Evolutionary conservation across 2,888 invertebrate species (phyloP), one percentile per base, ranked within the genome.

Genomic region (Helicoverpa assulta): DNA sequence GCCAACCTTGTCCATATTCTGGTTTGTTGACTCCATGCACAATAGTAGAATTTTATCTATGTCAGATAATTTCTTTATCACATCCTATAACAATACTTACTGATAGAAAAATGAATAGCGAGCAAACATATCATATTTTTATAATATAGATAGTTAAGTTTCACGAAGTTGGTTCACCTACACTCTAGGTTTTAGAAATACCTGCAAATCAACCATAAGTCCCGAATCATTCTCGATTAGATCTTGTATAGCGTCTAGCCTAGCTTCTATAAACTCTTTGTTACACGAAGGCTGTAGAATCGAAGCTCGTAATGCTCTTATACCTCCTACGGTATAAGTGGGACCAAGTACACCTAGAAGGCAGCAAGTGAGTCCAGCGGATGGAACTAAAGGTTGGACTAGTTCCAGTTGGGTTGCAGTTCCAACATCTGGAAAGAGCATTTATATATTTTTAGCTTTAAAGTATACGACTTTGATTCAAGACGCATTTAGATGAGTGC

Each of bases 281-380:
- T 97, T 96, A 85, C 96, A 97, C 0, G 97, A 97, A 0, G 99
- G 99, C 89, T 98, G 98, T 10, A 98, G 93, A 76, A 99, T 97
- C 60, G 97, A 97, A 0, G 98, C 97, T 65, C 99, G 94, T n/a
- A 99, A 93, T 43, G 97, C 96, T 73, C 98, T 95, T 21, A 97
- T 96, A 0, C 99, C 99, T 64, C 98, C 97, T 14, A 94, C 78
- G 37, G 94, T 95, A 81, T 93, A 93, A 7, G 92, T 94, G 65
- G 91, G 96, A 78, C 94, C 96, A 75, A 92, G 89, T 59, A 93
- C 92, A 5, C 96, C 96, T 29, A 96, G 83, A 0, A 96, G 88
- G 67, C 96, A 94, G 77, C 95, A 94, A 0, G 94, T 92, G 0
- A 90, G 88, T 0, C 96, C 95, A 5, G 94, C 94, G 50, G 94